Evolutionary conservation across 2,888 invertebrate species (phyloP).

Genomic region (Folsomia candida): DNA sequence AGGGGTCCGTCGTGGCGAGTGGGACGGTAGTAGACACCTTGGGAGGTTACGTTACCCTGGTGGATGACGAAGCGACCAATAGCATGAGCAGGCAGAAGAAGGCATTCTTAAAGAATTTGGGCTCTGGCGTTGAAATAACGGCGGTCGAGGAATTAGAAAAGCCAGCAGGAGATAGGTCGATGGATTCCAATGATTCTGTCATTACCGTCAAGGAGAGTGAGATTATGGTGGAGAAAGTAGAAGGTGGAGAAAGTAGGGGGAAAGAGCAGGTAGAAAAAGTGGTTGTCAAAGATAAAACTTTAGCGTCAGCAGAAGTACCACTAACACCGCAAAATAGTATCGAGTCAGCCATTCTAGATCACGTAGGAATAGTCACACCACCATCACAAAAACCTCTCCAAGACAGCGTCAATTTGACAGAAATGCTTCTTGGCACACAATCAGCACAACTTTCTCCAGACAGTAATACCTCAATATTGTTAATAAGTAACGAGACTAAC

Average conservation of each 20-base stretch:
- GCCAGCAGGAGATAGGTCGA: not conserved
- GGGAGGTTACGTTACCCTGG: constrained; percentile 8
- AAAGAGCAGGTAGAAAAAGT: too few relatives aligned
- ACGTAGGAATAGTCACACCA: too few relatives aligned
- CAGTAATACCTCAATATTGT: not conserved
- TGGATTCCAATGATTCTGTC: constrained; percentile 12
- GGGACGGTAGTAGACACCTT: not conserved
- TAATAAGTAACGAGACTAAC: not conserved
- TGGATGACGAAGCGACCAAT: not conserved
- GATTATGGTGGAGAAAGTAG: not conserved
- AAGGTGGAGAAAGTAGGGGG: not conserved
- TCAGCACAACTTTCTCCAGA: not conserved
- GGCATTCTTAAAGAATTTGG: constrained; percentile 12
- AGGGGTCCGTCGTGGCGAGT: not conserved
- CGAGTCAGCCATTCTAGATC: too few relatives aligned
- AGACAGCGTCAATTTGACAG: too few relatives aligned
- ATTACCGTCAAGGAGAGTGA: not conserved
- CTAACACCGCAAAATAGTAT: too few relatives aligned
- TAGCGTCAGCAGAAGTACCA: too few relatives aligned
- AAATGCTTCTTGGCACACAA: too few relatives aligned
- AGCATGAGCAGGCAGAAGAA: constrained; percentile 2
- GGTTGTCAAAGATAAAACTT: too few relatives aligned
- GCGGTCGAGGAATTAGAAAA: not conserved
- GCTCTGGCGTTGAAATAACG: constrained; percentile 11
- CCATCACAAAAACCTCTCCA: too few relatives aligned